A percentile compares a stretch with the other conserved stretches of the same genome.
These are phyloP conservation scores for Leucopternis melanops DNA, from an alignment of 2,113 vertebrate genomes.

Conservation along the genomic window DNA sequence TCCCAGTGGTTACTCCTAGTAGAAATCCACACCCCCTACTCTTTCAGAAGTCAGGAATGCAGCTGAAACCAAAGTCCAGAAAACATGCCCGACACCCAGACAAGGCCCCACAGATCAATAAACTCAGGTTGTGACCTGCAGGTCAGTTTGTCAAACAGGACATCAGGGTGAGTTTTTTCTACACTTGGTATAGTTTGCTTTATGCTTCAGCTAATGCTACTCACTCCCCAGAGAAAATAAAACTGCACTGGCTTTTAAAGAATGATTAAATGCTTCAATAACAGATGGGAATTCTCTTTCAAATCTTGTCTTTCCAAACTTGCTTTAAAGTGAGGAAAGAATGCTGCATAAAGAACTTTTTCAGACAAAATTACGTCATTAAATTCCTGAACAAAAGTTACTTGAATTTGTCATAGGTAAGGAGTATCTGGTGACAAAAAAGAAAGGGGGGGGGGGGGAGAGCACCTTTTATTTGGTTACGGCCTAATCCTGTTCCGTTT, in stretches of 20 bases:
- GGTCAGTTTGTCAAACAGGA: constrained; percentile 72
- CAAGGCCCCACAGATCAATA: constrained; percentile 71
- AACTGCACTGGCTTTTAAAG: constrained; percentile 40
- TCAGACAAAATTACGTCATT: background rate
- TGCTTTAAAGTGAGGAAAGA: background rate
- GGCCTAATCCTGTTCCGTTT: constrained; percentile 36
- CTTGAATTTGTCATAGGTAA: background rate
- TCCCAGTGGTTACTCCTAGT: constrained; percentile 76
- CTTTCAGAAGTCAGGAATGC: constrained; percentile 79
- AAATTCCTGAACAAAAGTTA: background rate
- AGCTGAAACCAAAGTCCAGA: constrained; percentile 80
- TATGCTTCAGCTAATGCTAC: constrained; percentile 56
- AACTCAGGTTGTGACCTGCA: constrained; percentile 73
- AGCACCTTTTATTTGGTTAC: background rate
- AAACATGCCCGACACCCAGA: constrained; percentile 61
- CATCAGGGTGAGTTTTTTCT: constrained; percentile 58
- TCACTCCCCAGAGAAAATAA: constrained; percentile 59
- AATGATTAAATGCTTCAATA: constrained; percentile 36
- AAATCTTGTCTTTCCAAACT: background rate
- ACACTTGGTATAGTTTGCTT: constrained; percentile 64
- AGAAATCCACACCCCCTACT: constrained; percentile 72
- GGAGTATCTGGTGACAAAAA: background rate
- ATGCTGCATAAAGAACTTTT: background rate
- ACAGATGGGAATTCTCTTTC: constrained; percentile 40
- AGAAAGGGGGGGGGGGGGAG: background rate